Conservation (phyloP, 2,797 vertebrate species). For the Poeciliopsis gracilis region DNA sequence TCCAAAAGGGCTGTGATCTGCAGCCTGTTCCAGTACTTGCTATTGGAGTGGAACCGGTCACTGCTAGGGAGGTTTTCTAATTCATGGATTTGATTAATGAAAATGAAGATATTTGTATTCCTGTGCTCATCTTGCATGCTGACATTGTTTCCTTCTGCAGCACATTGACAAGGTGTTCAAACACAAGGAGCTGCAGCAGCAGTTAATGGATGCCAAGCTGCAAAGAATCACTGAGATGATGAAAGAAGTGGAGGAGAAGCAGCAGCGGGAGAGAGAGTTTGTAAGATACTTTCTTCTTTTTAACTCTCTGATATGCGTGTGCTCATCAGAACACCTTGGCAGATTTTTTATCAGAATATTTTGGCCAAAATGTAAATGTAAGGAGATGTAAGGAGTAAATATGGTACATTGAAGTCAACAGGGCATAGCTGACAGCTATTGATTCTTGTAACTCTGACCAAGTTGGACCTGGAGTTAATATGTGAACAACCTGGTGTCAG, state of each 20-base stretch:
- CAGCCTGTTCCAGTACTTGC: not conserved
- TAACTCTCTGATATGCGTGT: not conserved
- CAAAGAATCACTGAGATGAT: conserved; percentile 96
- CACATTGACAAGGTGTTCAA: conserved; percentile 99
- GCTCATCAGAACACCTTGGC: not conserved
- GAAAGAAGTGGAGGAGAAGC: conserved; percentile 96
- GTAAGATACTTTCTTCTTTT: conserved; percentile 81
- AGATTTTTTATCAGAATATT: not conserved
- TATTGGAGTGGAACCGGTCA: not conserved
- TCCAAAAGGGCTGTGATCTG: not conserved
- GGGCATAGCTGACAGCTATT: too few species aligned
- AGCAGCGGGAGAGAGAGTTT: conserved; percentile 94
- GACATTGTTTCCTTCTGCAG: conserved; percentile 66
- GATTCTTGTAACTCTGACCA: too few species aligned
- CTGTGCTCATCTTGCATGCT: not conserved
- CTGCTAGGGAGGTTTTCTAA: not conserved
- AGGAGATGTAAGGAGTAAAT: not conserved
- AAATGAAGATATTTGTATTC: not conserved
- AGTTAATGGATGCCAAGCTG: conserved; percentile 96
- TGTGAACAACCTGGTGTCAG: too few species aligned
- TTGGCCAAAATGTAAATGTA: not conserved
- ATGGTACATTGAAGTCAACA: too few species aligned
- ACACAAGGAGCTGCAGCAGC: conserved; percentile 97
- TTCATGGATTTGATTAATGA: not conserved
- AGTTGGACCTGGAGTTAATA: too few species aligned